A percentile compares a stretch with the other conserved stretches of the same genome.
Conservation (phyloP, 2,888 invertebrate genomes). For the Lasioglossum vierecki region DNA sequence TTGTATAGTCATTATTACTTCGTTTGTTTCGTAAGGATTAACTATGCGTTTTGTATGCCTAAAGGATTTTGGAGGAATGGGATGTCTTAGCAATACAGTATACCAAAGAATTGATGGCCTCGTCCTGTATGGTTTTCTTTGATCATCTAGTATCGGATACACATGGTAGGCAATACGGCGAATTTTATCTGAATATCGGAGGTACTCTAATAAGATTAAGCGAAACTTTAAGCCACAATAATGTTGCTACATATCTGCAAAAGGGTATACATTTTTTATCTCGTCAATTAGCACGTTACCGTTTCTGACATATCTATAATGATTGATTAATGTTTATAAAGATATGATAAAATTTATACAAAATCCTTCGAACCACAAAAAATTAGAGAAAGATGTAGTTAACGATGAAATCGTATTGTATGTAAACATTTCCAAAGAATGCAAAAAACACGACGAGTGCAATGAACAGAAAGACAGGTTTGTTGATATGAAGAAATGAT, state of each 20-base stretch:
- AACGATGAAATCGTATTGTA: slow-evolving; percentile 20
- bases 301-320: background rate
- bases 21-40: background rate
- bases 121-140: slow-evolving; percentile 72
- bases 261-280: slow-evolving; percentile 55
- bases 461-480: slow-evolving; percentile 23
- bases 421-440: slow-evolving; percentile 8
- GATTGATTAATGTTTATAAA: slow-evolving; percentile 12
- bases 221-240: slow-evolving; percentile 69
- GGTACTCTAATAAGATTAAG: slow-evolving; percentile 71
- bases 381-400: background rate
- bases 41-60: background rate
- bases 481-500: slow-evolving; percentile 13
- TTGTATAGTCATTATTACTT: background rate
- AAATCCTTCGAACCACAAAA: slow-evolving; percentile 17
- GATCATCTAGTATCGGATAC: slow-evolving; percentile 66
- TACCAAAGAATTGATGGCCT: slow-evolving; percentile 68
- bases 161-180: slow-evolving; percentile 73
- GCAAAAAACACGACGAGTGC: background rate
- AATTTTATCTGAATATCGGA: slow-evolving; percentile 76
- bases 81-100: slow-evolving; percentile 67
- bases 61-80: slow-evolving; percentile 71
- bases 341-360: slow-evolving; percentile 25
- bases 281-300: background rate
- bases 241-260: slow-evolving; percentile 71